Evolutionary conservation across 2,888 invertebrate genomes (phyloP), one percentile per base, ranked within the genome.

Genomic region (Sesia bembeciformis): DNA sequence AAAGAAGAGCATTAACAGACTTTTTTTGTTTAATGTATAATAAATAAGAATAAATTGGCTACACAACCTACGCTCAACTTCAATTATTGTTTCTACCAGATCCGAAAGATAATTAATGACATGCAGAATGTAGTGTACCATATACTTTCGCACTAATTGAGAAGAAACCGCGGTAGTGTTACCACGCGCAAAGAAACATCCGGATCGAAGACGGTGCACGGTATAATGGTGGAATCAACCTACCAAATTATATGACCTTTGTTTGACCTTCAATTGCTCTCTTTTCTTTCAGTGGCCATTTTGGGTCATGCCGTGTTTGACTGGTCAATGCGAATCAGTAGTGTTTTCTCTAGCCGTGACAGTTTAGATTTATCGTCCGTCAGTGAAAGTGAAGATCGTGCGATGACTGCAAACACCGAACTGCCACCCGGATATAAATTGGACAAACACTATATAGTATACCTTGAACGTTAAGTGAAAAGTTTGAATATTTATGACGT

Each of bases 371-470:
- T 74, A 81, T 81, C 72, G 72, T 67, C 67, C 55, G 62, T 67
- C 60, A 79, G 84, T 74, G 83, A 82, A 83, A 82, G 84, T 81
- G 71, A 74, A 67, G 68, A 72, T 65, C 80, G 77, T 77, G 77
- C 63, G 58, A 57, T 54, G 76, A 72, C 73, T 80, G 71, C 66
- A 61, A 77, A 75, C 65, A 61, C 62, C 23, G 23, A 23, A 23
- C 23, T 23, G 23, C 23, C 23, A 23, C 23, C 23, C 23, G 23
- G 23, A 23, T 23, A 23, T 23, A 23, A 23, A 23, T 23, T 23
- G 23, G 23, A 23, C 23, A 23, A 23, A 23, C 23, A 23, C 23
- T 23, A 23, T 23, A 2, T 23, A 23, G 23, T 23, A 23, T 23
- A 23, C 23, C 23, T 23, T 23, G 23, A 23, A 23, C 23, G 23